These are phyloP conservation scores for Heteromurus nitidus DNA, from an alignment of 2,888 invertebrate genomes.

Conservation along the genomic window DNA sequence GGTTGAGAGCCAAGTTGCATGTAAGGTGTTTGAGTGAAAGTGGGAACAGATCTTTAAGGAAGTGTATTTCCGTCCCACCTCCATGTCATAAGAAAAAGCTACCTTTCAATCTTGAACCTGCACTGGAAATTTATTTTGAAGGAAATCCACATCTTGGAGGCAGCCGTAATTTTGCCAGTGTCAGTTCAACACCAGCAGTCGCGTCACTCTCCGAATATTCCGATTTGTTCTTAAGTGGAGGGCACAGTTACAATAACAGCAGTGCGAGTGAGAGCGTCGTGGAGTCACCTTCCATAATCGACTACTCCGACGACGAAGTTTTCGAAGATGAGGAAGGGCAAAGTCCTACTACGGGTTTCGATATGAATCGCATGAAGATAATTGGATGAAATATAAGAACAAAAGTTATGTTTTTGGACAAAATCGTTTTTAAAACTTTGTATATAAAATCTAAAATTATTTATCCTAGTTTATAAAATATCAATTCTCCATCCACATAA, in stretches of 20 bases:
- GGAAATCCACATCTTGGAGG: neutral
- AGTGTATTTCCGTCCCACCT: conserved; percentile 19
- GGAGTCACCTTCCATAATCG: neutral
- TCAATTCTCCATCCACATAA: too few relatives aligned
- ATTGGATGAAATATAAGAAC: neutral
- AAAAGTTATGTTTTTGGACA: neutral
- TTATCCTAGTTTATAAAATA: too few relatives aligned
- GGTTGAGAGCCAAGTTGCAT: conserved; percentile 1
- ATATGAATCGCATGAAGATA: neutral
- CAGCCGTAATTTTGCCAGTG: neutral
- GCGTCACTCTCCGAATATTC: neutral
- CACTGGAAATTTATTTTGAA: conserved; percentile 7
- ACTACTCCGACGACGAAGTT: conserved; percentile 45
- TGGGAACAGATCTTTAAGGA: neutral
- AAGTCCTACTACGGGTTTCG: neutral
- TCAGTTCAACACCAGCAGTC: neutral
- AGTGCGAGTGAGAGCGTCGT: neutral
- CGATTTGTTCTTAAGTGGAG: neutral
- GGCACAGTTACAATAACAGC: neutral
- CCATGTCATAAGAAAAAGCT: conserved; percentile 6
- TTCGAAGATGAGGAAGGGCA: neutral
- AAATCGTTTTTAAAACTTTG: neutral
- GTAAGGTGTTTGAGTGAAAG: neutral
- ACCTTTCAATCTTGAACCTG: neutral
- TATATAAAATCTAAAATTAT: neutral